Conservation (phyloP, 2,113 vertebrate species). For the Physeter macrocephalus region DNA sequence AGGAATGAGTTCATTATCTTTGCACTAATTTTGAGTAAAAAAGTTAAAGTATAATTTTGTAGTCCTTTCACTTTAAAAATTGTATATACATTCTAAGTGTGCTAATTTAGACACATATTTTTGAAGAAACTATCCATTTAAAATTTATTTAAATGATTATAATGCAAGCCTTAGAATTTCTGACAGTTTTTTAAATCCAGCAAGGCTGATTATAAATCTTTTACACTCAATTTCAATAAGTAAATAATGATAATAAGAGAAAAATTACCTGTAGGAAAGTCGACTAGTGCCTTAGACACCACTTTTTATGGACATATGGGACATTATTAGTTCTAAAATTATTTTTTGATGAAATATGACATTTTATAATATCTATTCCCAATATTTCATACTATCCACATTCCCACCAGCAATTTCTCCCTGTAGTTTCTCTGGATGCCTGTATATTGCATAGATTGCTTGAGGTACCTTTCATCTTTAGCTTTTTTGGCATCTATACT, state of each 20-base stretch:
- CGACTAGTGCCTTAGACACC: neutral
- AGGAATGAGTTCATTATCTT: neutral
- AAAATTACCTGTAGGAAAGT: neutral
- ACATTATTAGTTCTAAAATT: neutral
- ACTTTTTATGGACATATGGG: neutral
- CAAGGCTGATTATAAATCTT: neutral
- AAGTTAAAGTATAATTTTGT: neutral
- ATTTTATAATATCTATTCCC: neutral
- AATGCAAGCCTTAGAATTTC: neutral
- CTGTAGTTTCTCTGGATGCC: neutral
- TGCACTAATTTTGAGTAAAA: neutral
- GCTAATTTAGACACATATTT: neutral
- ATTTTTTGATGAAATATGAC: neutral
- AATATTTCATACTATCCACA: neutral
- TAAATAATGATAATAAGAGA: neutral
- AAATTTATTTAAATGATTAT: neutral
- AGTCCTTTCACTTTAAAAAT: neutral
- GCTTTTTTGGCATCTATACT: constrained; percentile 31
- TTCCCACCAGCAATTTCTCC: neutral
- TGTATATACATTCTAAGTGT: neutral
- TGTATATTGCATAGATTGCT: constrained; percentile 24
- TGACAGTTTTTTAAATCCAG: neutral
- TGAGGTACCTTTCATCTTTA: neutral
- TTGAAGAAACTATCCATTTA: neutral
- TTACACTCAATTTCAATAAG: neutral